Evolutionary conservation across 2,113 vertebrate genomes (phyloP).

Genomic region (Daphoenositta chrysoptera): DNA sequence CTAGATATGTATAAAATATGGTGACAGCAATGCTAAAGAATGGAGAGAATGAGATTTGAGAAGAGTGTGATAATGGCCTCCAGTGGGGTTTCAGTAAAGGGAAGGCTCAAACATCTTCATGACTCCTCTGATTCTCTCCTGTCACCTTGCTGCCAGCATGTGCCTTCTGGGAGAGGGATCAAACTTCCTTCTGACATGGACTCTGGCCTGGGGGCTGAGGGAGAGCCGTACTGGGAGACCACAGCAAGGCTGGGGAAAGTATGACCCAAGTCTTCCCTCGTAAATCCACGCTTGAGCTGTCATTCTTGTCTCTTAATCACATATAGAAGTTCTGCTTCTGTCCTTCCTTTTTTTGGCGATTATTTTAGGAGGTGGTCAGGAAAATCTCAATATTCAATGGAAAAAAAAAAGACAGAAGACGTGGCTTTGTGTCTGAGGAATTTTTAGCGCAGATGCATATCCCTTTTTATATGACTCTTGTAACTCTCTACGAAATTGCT

Average conservation of each 20-base stretch:
- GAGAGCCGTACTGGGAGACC: neutral
- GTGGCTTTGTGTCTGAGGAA: neutral
- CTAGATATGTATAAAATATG: neutral
- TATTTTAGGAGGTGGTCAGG: neutral
- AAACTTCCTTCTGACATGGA: fast-evolving
- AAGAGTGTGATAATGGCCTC: neutral
- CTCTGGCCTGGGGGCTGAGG: neutral
- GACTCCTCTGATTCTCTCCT: neutral
- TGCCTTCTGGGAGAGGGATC: neutral
- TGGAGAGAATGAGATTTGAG: neutral
- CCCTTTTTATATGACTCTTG: neutral
- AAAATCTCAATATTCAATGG: neutral
- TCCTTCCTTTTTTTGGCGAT: neutral
- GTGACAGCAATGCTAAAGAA: neutral
- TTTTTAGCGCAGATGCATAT: neutral
- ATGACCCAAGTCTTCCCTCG: neutral
- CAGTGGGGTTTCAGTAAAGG: neutral
- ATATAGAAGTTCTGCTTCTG: neutral
- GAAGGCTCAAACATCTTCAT: neutral
- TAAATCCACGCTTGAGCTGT: neutral
- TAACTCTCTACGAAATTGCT: neutral
- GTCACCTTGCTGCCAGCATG: fast-evolving
- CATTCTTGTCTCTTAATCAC: neutral
- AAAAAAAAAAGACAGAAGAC: neutral
- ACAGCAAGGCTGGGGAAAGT: neutral